These are phyloP conservation scores for Nasonia vitripennis DNA, from an alignment of 1,140 invertebrate species.

Conservation along the genomic window DNA sequence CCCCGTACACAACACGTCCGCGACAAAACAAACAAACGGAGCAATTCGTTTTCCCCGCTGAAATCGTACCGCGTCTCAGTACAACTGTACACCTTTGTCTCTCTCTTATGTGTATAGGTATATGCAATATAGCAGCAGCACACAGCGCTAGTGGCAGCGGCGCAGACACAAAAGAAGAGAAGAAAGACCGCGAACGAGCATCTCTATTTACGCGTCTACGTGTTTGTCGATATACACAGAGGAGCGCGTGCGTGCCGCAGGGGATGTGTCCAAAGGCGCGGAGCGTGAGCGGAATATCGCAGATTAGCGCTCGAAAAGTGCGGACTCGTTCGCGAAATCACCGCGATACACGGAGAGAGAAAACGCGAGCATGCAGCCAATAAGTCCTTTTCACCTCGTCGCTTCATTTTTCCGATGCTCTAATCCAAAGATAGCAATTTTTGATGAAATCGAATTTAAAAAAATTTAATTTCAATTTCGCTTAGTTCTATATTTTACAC, in stretches of 20 bases:
- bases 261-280: not conserved
- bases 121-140: no score
- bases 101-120: not conserved
- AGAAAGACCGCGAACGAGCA: not conserved
- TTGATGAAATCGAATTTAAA: no score
- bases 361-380: not conserved
- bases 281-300: conserved; percentile 25
- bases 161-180: not conserved
- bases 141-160: not conserved
- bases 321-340: conserved; percentile 23
- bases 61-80: not conserved
- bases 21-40: not conserved
- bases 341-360: not conserved
- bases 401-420: no score
- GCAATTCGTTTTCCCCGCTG: conserved; percentile 14
- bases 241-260: not conserved
- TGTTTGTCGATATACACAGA: conserved; percentile 39
- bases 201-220: conserved; percentile 43
- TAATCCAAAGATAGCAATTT: no score
- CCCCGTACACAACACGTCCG: not conserved
- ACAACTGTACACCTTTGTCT: not conserved
- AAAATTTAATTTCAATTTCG: no score
- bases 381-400: no score
- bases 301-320: conserved; percentile 42
- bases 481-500: no score